phyloP scores from a whole-genome alignment of 2,113 vertebrate species.

The Triplophysa siluroides region DNA sequence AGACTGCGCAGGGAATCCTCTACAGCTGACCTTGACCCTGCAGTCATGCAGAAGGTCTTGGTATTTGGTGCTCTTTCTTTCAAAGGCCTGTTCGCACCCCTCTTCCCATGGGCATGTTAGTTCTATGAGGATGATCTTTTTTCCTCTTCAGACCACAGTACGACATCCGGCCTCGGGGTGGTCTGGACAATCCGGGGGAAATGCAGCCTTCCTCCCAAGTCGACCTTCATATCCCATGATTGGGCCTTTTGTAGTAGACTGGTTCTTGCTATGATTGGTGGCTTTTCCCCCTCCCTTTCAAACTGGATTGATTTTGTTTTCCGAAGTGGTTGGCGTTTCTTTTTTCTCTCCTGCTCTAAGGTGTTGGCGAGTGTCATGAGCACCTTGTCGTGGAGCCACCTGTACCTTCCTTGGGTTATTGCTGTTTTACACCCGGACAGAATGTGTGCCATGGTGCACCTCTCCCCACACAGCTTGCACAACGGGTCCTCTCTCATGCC shows the following conservation, averaged over 20 bases:
- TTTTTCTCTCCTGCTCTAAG: neutral
- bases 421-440: conserved; percentile 2
- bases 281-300: neutral
- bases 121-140: neutral
- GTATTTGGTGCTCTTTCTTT: too few relatives aligned
- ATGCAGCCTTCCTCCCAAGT: neutral
- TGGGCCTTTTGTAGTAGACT: neutral
- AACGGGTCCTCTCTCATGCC: neutral
- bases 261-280: neutral
- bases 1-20: too few relatives aligned
- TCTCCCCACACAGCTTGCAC: neutral
- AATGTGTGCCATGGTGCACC: neutral
- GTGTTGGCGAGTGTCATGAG: neutral
- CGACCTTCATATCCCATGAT: conserved; percentile 3
- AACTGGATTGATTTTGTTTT: neutral
- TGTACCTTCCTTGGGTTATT: neutral
- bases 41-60: too few relatives aligned
- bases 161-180: neutral
- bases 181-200: neutral
- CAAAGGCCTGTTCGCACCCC: too few relatives aligned
- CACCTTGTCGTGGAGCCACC: neutral
- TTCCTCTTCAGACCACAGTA: conserved; percentile 1
- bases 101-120: too few relatives aligned
- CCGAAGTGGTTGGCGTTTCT: neutral
- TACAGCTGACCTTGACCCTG: too few relatives aligned